These are phyloP conservation scores for Palythoa grandiflora DNA, from an alignment of 92 coral and sea anemone genomes.

Conservation along the genomic window DNA sequence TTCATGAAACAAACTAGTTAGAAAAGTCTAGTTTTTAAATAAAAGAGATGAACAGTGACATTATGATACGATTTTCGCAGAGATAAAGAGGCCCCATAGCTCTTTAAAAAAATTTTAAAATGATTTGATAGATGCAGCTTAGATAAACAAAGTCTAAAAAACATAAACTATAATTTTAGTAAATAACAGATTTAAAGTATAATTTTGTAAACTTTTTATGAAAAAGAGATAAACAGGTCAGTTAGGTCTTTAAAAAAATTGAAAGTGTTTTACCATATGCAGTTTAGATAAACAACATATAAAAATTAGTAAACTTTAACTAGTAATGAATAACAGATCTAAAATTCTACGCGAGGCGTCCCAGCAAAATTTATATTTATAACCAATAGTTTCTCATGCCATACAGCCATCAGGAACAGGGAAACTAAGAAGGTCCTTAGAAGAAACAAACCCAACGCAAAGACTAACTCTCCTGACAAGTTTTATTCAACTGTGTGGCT, in stretches of 20 bases:
- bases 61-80: too few species aligned
- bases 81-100: too few species aligned
- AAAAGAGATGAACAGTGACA: too few species aligned
- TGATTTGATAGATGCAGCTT: too few species aligned
- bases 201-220: too few species aligned
- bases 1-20: too few species aligned
- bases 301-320: neutral
- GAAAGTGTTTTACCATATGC: neutral
- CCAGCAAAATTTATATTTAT: neutral
- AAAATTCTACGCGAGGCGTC: neutral
- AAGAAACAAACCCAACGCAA: slow-evolving; percentile 83
- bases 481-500: slow-evolving; percentile 99
- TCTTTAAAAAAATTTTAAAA: too few species aligned
- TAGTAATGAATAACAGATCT: neutral
- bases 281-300: neutral
- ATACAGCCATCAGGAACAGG: slow-evolving; percentile 74
- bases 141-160: too few species aligned
- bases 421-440: slow-evolving; percentile 89
- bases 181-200: too few species aligned
- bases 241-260: neutral
- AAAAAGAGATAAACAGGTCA: neutral
- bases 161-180: too few species aligned
- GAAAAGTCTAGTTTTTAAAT: too few species aligned
- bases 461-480: slow-evolving; percentile 85
- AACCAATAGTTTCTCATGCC: slow-evolving; percentile 69